phyloP scores from a whole-genome alignment of 2,797 vertebrate species.

The Urophycis tenuis region DNA sequence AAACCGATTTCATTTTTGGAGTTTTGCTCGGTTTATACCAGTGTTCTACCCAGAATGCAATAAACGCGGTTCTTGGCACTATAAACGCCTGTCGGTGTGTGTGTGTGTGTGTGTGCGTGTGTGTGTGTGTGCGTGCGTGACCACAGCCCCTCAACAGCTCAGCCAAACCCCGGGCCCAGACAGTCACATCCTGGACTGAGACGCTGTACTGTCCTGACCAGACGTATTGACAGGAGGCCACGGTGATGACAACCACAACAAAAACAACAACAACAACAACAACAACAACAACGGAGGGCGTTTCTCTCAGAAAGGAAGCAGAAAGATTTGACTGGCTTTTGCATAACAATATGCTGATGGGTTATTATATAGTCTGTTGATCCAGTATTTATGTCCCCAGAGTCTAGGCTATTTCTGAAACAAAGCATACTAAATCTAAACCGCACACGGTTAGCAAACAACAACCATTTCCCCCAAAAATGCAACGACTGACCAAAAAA shows the following conservation, averaged over 20 bases:
- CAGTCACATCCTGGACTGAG: not conserved
- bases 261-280: no score
- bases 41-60: not conserved
- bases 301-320: not conserved
- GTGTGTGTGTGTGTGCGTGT: not conserved
- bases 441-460: conserved; percentile 6
- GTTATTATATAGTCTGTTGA: not conserved
- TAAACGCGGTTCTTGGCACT: not conserved
- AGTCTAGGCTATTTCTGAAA: not conserved
- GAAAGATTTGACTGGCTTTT: not conserved
- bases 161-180: not conserved
- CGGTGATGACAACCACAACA: no score
- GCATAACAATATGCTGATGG: not conserved
- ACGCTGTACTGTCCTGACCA: not conserved
- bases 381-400: not conserved
- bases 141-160: not conserved
- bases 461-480: conserved; percentile 20
- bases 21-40: not conserved
- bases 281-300: no score
- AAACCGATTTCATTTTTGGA: not conserved
- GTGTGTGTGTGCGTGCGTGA: not conserved
- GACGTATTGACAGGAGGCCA: not conserved
- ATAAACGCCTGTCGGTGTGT: no score
- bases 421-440: conserved; percentile 13
- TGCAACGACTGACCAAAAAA: conserved; percentile 27